Evolutionary conservation across 1,140 invertebrate species (phyloP).

Genomic region (Periplaneta americana): DNA sequence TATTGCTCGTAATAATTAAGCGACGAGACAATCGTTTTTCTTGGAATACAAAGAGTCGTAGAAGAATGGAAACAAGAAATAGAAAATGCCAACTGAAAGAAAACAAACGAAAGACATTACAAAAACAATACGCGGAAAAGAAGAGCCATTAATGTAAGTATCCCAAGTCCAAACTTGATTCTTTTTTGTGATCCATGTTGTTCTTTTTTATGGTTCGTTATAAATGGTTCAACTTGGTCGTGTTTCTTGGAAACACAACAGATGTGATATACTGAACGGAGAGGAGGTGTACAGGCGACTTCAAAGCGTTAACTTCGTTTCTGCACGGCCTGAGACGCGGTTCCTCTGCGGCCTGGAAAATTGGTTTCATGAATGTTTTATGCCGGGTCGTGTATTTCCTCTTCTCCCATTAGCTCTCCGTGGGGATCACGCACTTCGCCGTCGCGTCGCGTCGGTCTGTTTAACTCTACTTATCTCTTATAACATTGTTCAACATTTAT

Average conservation of each 20-base stretch:
- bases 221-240: not conserved
- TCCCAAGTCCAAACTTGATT: not conserved
- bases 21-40: no score
- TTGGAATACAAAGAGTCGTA: no score
- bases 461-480: no score
- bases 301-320: not conserved
- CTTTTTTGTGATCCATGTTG: not conserved
- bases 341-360: not conserved
- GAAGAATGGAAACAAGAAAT: not conserved
- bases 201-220: not conserved
- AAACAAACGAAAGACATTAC: not conserved
- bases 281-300: not conserved
- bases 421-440: not conserved
- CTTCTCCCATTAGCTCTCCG: not conserved
- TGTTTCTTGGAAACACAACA: not conserved
- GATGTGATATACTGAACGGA: not conserved
- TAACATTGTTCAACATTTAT: no score
- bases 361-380: not conserved
- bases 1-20: no score
- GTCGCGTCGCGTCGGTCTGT: no score
- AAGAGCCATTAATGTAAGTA: not conserved
- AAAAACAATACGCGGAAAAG: not conserved
- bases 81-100: not conserved
- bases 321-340: not conserved
- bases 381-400: not conserved